phyloP scores from a whole-genome alignment of 1,140 invertebrate species.

The Zaprionus taronus region DNA sequence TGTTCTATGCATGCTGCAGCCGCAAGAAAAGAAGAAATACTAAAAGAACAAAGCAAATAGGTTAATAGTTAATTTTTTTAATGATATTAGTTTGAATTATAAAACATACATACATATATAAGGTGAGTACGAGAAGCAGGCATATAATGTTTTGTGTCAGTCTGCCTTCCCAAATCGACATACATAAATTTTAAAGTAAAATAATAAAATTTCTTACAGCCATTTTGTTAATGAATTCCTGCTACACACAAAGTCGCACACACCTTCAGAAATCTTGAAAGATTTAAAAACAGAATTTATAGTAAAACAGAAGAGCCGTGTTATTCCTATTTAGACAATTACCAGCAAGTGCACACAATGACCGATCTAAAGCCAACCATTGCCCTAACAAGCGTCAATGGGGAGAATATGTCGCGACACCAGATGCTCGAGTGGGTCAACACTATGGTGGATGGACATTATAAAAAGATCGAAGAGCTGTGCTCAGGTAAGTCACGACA shows the following conservation, averaged over 20 bases:
- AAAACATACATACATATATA: neutral
- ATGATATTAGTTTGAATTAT: neutral
- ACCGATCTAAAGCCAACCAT: conserved; percentile 92
- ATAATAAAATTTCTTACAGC: conserved; percentile 8
- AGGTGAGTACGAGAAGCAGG: neutral
- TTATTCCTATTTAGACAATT: neutral
- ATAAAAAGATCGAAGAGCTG: conserved; percentile 98
- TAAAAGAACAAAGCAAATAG: neutral
- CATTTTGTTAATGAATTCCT: conserved; percentile 2
- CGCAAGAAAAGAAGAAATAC: neutral
- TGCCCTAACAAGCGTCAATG: conserved; percentile 97
- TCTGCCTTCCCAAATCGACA: neutral
- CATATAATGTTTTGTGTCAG: neutral
- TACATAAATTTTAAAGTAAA: too few relatives aligned
- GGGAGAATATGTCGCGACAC: conserved; percentile 98
- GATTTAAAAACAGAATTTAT: neutral
- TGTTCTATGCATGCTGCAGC: neutral
- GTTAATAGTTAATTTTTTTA: neutral
- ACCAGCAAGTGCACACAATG: conserved; percentile 85
- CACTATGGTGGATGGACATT: conserved; percentile 95
- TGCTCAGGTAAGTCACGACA: conserved; percentile 89
- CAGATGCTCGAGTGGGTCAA: conserved; percentile 99
- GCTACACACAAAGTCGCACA: neutral
- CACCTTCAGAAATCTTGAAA: neutral
- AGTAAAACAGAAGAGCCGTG: neutral